Conservation (phyloP, 2,113 vertebrate genomes). For the Sciurus niger region DNA sequence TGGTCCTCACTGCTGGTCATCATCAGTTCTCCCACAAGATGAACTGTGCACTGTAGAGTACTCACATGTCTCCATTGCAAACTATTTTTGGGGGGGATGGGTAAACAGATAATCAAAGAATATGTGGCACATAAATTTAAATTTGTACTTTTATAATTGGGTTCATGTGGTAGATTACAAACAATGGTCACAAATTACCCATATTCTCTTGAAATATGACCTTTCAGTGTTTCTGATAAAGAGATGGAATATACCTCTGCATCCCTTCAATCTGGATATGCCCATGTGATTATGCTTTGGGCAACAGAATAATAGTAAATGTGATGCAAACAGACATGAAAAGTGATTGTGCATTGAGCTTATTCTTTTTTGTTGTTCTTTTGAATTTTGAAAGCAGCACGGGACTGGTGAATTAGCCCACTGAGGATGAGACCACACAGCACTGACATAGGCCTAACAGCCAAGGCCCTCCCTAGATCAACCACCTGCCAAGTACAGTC, state of each 20-base stretch:
- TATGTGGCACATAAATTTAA: not conserved
- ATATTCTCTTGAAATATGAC: not conserved
- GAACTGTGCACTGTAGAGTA: not conserved
- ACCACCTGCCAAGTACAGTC: no score
- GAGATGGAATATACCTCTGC: not conserved
- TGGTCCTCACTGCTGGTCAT: not conserved
- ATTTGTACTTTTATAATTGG: not conserved
- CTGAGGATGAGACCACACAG: not conserved
- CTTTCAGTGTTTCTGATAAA: not conserved
- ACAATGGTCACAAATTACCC: not conserved
- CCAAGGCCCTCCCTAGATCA: not conserved
- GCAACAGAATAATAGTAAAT: no score
- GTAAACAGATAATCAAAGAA: not conserved
- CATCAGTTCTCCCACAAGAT: not conserved
- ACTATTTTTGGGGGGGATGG: not conserved
- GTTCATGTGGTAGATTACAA: not conserved
- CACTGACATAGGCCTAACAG: not conserved
- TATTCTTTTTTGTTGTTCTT: not conserved
- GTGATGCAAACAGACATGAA: not conserved
- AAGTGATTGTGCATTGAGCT: not conserved
- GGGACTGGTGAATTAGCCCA: not conserved
- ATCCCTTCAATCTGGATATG: not conserved
- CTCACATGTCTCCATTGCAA: not conserved
- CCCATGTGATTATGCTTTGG: no score
- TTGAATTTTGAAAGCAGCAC: not conserved